Evolutionary conservation across 2,797 vertebrate species (phyloP).

Genomic region (Scolopax rusticola): DNA sequence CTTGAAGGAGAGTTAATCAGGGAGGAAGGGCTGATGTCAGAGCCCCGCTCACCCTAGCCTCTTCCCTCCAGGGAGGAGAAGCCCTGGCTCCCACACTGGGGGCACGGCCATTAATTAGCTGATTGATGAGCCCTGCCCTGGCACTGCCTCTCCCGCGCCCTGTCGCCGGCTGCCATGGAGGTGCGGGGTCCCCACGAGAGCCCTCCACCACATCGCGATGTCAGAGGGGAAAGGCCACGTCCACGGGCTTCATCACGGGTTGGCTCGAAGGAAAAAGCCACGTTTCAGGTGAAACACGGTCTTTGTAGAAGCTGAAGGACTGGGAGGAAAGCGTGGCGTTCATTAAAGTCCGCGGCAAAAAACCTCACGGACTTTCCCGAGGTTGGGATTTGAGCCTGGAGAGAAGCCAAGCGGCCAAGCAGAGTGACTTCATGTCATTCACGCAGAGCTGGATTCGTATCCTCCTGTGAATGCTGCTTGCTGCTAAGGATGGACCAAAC

Average conservation of each 20-base stretch:
- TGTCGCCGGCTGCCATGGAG: neutral
- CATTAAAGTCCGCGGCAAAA: neutral
- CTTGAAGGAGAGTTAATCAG: constrained; percentile 71
- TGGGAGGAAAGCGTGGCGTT: accelerated
- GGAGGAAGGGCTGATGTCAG: constrained; percentile 55
- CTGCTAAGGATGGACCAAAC: neutral
- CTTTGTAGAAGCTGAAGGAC: neutral
- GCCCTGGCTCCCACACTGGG: neutral
- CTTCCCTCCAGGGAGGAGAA: neutral
- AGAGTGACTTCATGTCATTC: neutral
- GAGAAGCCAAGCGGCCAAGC: neutral
- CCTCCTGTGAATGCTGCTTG: accelerated
- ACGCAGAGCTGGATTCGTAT: accelerated
- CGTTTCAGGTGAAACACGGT: accelerated
- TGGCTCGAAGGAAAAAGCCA: neutral
- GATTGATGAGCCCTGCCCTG: neutral
- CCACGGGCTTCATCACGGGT: accelerated
- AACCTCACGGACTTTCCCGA: accelerated
- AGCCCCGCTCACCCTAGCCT: neutral
- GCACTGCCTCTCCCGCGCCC: neutral
- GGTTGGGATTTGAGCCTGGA: neutral
- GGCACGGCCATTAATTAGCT: constrained; percentile 38
- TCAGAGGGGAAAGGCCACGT: neutral
- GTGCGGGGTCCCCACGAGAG: neutral
- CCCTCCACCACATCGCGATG: accelerated